Evolutionary conservation across 1,140 invertebrate genomes (phyloP).

Genomic region (Drosophila dunni): DNA sequence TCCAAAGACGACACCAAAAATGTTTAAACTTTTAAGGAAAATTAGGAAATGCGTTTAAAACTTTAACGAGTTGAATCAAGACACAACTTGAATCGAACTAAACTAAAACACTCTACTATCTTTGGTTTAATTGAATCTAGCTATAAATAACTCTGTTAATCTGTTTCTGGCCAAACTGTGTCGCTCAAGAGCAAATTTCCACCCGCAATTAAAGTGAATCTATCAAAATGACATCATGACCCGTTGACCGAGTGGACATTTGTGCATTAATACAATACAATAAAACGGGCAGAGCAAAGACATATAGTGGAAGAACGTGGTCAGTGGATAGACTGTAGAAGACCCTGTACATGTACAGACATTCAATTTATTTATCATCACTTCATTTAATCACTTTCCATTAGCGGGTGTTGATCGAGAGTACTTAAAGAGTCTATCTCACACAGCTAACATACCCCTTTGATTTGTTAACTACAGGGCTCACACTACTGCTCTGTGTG

Average conservation of each 20-base stretch:
- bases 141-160: conserved; percentile 1
- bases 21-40: not conserved
- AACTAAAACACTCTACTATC: not conserved
- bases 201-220: conserved; percentile 71
- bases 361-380: too few species aligned
- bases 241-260: conserved; percentile 70
- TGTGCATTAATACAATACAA: conserved; percentile 53
- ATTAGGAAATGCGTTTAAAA: not conserved
- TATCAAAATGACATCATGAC: conserved; percentile 81
- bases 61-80: not conserved
- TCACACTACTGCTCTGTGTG: conserved; percentile 4
- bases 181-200: conserved; percentile 16
- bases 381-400: too few species aligned
- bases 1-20: not conserved
- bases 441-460: too few species aligned
- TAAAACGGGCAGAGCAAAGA: conserved; percentile 30
- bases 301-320: not conserved
- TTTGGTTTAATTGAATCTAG: not conserved
- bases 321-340: not conserved
- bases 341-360: too few species aligned
- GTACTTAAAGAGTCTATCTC: too few species aligned
- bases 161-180: conserved; percentile 20
- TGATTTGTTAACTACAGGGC: not conserved
- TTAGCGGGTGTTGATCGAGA: too few species aligned
- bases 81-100: not conserved